phyloP scores from a whole-genome alignment of 64 coral and sea anemone genomes.

The Pocillopora verrucosa region DNA sequence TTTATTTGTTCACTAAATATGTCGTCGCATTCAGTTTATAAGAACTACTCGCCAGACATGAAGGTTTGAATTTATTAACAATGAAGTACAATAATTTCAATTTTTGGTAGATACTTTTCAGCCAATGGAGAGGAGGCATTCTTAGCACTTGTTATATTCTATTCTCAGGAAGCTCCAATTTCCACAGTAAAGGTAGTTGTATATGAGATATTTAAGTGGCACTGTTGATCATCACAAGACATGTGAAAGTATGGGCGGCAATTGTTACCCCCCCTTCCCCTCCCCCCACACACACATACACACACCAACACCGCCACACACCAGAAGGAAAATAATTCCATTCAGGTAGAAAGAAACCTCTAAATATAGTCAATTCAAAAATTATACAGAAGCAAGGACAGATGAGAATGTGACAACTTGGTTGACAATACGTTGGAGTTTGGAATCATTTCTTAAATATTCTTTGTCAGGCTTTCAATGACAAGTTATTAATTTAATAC shows the following conservation, averaged over 20 bases:
- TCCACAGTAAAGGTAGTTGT: not conserved
- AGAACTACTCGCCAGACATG: not conserved
- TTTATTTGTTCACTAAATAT: constrained; percentile 21
- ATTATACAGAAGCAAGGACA: too few species aligned
- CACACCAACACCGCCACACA: too few species aligned
- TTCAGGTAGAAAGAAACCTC: too few species aligned
- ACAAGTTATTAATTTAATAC: too few species aligned
- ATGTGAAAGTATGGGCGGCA: not conserved
- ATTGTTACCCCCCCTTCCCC: not conserved
- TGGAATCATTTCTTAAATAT: too few species aligned
- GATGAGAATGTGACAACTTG: too few species aligned
- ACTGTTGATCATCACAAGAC: not conserved
- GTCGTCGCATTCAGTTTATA: not conserved
- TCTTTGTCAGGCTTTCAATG: too few species aligned
- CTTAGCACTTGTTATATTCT: not conserved
- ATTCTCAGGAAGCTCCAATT: not conserved
- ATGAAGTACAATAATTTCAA: not conserved
- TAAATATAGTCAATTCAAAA: too few species aligned
- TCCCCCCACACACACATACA: too few species aligned
- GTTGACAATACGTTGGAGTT: too few species aligned
- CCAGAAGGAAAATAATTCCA: too few species aligned
- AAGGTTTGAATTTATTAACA: constrained; percentile 5
- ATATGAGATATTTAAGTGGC: not conserved
- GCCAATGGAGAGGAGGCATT: not conserved
- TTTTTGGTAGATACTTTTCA: not conserved